These are phyloP conservation scores for Onchidella celtica DNA, from an alignment of 2,888 invertebrate genomes.

Conservation along the genomic window DNA sequence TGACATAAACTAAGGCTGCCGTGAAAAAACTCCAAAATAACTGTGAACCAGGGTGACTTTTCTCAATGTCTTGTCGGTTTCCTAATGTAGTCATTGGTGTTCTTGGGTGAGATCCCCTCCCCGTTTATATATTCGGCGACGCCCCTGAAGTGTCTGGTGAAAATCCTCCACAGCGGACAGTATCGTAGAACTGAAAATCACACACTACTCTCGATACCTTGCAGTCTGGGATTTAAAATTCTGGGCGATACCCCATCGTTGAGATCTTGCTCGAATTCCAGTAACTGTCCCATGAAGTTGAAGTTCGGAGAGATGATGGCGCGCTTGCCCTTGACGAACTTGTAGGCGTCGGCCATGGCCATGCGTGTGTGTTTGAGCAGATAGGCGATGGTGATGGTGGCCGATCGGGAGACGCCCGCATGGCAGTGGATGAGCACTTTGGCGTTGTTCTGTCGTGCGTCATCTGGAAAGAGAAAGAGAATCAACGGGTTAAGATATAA, in stretches of 20 bases:
- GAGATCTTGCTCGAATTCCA: conserved; percentile 87
- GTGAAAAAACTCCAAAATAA: no score
- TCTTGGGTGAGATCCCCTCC: background rate
- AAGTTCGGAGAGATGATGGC: conserved; percentile 96
- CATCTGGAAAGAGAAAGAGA: conserved; percentile 82
- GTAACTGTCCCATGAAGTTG: conserved; percentile 95
- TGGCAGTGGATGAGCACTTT: conserved; percentile 96
- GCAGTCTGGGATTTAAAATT: conserved; percentile 59
- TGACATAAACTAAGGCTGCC: no score
- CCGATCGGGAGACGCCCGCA: conserved; percentile 95
- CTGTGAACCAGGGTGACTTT: no score
- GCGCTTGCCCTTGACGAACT: conserved; percentile 90
- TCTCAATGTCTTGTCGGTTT: background rate
- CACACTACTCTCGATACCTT: conserved; percentile 55
- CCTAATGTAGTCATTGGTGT: background rate
- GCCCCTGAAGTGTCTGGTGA: no score
- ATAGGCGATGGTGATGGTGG: conserved; percentile 96
- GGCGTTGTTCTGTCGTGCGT: conserved; percentile 86
- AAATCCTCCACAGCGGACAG: no score
- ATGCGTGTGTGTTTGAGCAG: conserved; percentile 91
- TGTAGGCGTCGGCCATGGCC: conserved; percentile 92
- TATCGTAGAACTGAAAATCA: conserved; percentile 48
- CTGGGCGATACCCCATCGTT: conserved; percentile 65
- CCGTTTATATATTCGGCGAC: no score
- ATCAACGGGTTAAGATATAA: conserved; percentile 4